Evolutionary conservation across 2,797 vertebrate species (phyloP).

Genomic region (Peromyscus eremicus): DNA sequence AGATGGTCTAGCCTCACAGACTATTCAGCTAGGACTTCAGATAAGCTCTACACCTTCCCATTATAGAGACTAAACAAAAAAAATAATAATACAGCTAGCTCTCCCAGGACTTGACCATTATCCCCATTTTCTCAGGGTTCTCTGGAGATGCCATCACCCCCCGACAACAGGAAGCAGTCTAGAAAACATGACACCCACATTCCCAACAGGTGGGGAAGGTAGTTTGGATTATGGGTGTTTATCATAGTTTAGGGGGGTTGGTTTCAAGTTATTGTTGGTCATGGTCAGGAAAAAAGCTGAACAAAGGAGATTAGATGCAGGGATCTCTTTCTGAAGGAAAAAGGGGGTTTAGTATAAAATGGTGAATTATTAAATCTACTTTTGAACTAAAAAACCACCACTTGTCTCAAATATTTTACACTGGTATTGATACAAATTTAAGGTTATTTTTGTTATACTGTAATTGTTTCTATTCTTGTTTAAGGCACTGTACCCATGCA

Average conservation of each 20-base stretch:
- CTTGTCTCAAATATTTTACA: background rate
- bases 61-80: no score
- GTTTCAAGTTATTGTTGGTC: background rate
- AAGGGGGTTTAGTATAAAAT: background rate
- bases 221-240: background rate
- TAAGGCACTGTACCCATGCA: background rate
- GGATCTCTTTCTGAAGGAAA: background rate
- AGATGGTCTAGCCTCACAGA: no score
- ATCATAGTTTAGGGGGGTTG: background rate
- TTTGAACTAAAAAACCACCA: background rate
- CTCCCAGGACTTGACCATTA: no score
- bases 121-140: background rate
- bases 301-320: background rate
- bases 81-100: no score
- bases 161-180: background rate
- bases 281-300: background rate
- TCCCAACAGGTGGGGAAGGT: background rate
- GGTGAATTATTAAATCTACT: background rate
- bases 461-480: background rate
- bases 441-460: background rate
- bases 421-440: background rate
- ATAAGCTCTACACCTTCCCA: no score
- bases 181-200: background rate
- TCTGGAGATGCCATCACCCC: background rate
- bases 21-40: no score